A percentile compares a stretch with the other conserved stretches of the same genome.
These are phyloP conservation scores for Metopia argyrocephala DNA, from an alignment of 2,888 invertebrate species.

Conservation along the genomic window DNA sequence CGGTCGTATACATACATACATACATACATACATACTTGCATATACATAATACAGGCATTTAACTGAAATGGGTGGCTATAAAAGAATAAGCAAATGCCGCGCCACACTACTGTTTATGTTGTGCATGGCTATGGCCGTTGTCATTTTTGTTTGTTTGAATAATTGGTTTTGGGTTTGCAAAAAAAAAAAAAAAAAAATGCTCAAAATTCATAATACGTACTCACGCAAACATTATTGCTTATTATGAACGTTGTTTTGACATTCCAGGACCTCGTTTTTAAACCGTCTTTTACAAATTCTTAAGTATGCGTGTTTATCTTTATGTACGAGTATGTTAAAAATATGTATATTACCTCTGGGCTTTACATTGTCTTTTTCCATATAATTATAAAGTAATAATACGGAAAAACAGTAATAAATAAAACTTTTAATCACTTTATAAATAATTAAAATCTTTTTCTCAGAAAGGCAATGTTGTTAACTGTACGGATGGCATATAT, in stretches of 20 bases:
- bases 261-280: conserved; percentile 8
- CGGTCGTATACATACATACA: too few species aligned
- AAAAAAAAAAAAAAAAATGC: conserved; percentile 35
- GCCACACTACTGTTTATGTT: conserved; percentile 74
- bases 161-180: conserved; percentile 15
- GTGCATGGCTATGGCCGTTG: conserved; percentile 69
- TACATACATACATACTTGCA: too few species aligned
- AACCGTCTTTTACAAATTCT: background rate
- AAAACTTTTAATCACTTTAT: conserved; percentile 43
- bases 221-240: conserved; percentile 54
- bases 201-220: conserved; percentile 50
- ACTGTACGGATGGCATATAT: too few species aligned
- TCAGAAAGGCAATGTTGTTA: too few species aligned
- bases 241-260: background rate
- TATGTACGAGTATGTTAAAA: conserved; percentile 37
- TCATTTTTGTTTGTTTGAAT: conserved; percentile 9
- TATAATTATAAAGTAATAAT: conserved; percentile 37
- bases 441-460: conserved; percentile 31
- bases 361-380: conserved; percentile 1
- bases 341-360: conserved; percentile 11
- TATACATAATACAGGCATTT: too few species aligned
- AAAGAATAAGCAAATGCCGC: conserved; percentile 64
- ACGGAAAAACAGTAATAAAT: conserved; percentile 18
- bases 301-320: conserved; percentile 54
- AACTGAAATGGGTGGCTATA: background rate